Evolutionary conservation across 2,797 vertebrate genomes (phyloP), one percentile per base, ranked within the genome.

Genomic region (Mastacembelus armatus): DNA sequence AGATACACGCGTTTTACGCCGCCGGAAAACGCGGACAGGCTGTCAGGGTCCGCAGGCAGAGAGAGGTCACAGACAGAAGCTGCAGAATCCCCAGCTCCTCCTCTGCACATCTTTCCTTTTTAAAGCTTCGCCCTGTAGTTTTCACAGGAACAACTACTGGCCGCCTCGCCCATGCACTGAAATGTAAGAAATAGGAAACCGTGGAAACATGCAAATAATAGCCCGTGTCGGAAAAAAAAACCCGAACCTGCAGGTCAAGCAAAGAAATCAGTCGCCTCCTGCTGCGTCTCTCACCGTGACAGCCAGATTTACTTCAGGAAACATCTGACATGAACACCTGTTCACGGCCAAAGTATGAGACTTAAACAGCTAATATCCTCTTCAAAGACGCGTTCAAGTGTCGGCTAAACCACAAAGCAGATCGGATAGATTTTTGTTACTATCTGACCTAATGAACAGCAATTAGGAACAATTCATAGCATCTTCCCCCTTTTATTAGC

Each of bases 271-370:
- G 36, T 1, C 18, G 5, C 12, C 50, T 40, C 44, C 59, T n/a
- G 43, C 56, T 42, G 54, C 1, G 52, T 12, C 30, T 32, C 61
- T 40, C 36, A 33, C 43, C 66, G 7, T 22, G 71, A 58, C 59
- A 26, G 32, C 27, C 30, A 21, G 64, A 29, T 80, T 72, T 40
- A 59, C n/a, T 35, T 52, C n/a, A 11, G 27, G 36, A 35, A n/a
- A 50, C 66, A 55, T 38, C 44, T 78, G 81, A 64, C 45, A 49
- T 0, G 24, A 61, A 26, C 77, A 86, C 75, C 72, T 78, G 78
- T 12, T 79, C 47, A 2, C 39, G 60, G 65, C 44, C 27, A 21
- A 75, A 50, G 10, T 0, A 65, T 1, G 22, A 44, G 18, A 51
- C 29, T 32, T 15, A 8, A 48, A 35, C 26, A 10, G 32, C 10